Evolutionary conservation across 2,113 vertebrate species (phyloP).

Genomic region (Lanius ludovicianus): DNA sequence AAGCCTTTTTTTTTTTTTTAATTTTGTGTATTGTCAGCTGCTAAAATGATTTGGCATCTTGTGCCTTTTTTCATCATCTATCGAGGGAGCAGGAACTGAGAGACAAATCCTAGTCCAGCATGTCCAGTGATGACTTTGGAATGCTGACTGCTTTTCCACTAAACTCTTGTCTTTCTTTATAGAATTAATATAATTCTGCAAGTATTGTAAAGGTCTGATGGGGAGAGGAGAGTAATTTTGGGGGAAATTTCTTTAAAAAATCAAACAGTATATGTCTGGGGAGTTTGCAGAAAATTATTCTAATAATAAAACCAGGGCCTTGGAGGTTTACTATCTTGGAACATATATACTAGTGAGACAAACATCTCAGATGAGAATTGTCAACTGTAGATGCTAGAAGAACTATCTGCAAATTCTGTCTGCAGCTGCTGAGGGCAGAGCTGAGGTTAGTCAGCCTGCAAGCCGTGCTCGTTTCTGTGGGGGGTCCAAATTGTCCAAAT

Average conservation of each 20-base stretch:
- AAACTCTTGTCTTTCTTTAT: neutral
- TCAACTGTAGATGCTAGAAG: neutral
- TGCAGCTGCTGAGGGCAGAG: neutral
- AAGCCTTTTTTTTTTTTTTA: neutral
- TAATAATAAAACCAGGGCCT: neutral
- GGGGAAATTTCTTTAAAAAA: neutral
- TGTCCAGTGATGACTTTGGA: neutral
- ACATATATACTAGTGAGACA: neutral
- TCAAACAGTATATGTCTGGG: neutral
- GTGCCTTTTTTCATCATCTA: neutral
- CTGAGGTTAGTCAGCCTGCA: neutral
- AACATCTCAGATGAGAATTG: neutral
- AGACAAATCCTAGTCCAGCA: neutral
- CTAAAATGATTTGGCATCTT: neutral
- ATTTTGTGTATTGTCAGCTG: neutral
- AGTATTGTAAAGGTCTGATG: neutral
- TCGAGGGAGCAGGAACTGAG: neutral
- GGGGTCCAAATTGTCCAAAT: neutral
- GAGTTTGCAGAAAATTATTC: neutral
- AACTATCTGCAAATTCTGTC: neutral
- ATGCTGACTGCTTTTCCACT: neutral
- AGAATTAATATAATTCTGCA: neutral
- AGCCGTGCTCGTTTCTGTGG: rapidly evolving
- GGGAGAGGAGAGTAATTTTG: neutral
- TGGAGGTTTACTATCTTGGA: neutral